Evolutionary conservation across 2,888 invertebrate genomes (phyloP).

Genomic region (Crossocerus cetratus): DNA sequence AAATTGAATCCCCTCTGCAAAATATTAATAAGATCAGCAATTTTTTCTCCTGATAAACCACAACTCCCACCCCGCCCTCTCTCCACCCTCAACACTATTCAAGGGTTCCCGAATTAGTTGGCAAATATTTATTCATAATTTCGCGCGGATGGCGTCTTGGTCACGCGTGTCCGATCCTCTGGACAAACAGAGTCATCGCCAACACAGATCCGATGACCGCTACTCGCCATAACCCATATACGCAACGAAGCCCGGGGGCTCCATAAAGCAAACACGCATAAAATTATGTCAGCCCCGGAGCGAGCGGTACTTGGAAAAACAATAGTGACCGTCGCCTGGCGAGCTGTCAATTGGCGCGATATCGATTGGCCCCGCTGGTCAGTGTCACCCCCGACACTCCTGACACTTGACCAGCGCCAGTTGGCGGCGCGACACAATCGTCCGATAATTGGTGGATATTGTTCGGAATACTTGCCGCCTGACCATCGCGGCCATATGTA

Average conservation of each 20-base stretch:
- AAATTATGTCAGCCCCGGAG: constrained; percentile 52
- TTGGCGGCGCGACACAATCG: constrained; percentile 70
- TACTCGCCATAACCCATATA: constrained; percentile 13
- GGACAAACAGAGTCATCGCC: constrained; percentile 62
- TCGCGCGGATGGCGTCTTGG: constrained; percentile 40
- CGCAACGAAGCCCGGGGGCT: constrained; percentile 28
- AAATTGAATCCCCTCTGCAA: too few species aligned
- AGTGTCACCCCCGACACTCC: constrained; percentile 61
- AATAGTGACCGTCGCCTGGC: constrained; percentile 31
- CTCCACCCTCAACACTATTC: too few species aligned
- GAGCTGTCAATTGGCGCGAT: constrained; percentile 33
- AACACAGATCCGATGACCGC: constrained; percentile 18
- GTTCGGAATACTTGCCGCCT: constrained; percentile 61
- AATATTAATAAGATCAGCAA: too few species aligned
- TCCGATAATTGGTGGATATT: constrained; percentile 73
- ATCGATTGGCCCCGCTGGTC: constrained; percentile 54
- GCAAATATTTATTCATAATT: constrained; percentile 66
- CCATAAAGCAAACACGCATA: constrained; percentile 68
- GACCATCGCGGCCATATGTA: constrained; percentile 23
- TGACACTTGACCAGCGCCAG: constrained; percentile 65
- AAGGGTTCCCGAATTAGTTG: too few species aligned
- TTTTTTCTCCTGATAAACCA: too few species aligned
- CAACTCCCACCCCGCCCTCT: too few species aligned
- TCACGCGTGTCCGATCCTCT: constrained; percentile 60
- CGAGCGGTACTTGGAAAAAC: constrained; percentile 60